Evolutionary conservation across 2,888 invertebrate species (phyloP).

Genomic region (Onthophagus sagittarius): DNA sequence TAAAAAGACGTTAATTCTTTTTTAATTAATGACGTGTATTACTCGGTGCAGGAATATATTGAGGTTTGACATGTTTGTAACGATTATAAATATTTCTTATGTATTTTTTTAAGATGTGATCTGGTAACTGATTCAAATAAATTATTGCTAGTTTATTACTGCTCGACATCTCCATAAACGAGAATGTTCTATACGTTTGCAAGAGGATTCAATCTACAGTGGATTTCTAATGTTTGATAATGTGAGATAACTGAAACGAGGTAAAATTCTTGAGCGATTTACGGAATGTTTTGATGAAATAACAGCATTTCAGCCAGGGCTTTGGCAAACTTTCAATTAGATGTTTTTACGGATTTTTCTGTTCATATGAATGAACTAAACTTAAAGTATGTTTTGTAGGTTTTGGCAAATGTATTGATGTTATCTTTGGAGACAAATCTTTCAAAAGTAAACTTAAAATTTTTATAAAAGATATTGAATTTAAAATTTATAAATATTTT

Average conservation of each 20-base stretch:
- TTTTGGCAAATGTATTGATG: constrained; percentile 1
- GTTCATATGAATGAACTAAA: background rate
- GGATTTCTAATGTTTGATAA: constrained; percentile 35
- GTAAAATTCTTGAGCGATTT: constrained; percentile 30
- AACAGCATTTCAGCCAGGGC: constrained; percentile 16
- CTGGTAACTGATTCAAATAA: no score
- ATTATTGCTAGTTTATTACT: no score
- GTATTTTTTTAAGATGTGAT: no score
- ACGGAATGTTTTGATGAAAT: no score
- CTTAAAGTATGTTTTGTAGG: background rate
- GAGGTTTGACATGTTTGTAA: no score
- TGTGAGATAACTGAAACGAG: constrained; percentile 34
- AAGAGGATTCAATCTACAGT: constrained; percentile 34
- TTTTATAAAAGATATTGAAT: background rate
- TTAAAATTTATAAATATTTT: no score
- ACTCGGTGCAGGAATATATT: no score
- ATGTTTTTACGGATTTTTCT: background rate
- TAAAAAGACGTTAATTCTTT: no score
- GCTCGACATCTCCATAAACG: constrained; percentile 17
- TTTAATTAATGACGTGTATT: no score
- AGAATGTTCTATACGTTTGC: constrained; percentile 34
- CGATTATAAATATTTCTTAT: no score
- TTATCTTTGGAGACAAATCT: background rate
- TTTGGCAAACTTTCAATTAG: no score
- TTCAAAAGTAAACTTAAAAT: background rate